phyloP scores from a whole-genome alignment of 1,140 invertebrate species.

The Ctenoplectra terminalis region DNA sequence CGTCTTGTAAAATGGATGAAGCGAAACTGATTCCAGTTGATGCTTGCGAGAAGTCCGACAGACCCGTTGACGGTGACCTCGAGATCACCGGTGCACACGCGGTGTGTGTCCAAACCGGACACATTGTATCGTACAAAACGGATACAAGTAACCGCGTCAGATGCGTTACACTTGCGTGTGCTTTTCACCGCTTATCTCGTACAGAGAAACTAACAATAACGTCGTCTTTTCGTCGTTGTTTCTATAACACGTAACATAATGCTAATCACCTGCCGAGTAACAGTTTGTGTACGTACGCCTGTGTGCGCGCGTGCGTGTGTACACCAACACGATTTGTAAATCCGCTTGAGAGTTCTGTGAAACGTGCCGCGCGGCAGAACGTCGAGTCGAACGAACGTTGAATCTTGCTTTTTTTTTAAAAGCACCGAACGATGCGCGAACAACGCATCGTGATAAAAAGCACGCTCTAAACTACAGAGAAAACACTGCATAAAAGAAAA shows the following conservation, averaged over 20 bases:
- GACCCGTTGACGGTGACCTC: conserved; percentile 20
- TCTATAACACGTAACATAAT: not conserved
- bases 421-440: too few relatives aligned
- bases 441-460: too few relatives aligned
- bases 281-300: conserved; percentile 33
- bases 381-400: too few relatives aligned
- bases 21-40: not conserved
- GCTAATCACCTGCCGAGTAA: conserved; percentile 24
- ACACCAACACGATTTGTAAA: conserved; percentile 53
- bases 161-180: conserved; percentile 63
- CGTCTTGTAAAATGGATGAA: not conserved
- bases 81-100: conserved; percentile 35
- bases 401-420: too few relatives aligned
- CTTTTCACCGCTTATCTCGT: conserved; percentile 66
- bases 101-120: too few relatives aligned
- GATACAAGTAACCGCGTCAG: conserved; percentile 56
- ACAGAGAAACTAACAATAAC: conserved; percentile 24
- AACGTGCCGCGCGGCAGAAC: too few relatives aligned
- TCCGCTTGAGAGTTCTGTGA: conserved; percentile 25
- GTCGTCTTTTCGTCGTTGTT: conserved; percentile 13
- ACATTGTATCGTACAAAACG: conserved; percentile 65
- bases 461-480: not conserved
- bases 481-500: not conserved
- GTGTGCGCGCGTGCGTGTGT: conserved; percentile 27
- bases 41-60: not conserved